Evolutionary conservation across 2,888 invertebrate species (phyloP).

Genomic region (Chaitophorus viminalis): DNA sequence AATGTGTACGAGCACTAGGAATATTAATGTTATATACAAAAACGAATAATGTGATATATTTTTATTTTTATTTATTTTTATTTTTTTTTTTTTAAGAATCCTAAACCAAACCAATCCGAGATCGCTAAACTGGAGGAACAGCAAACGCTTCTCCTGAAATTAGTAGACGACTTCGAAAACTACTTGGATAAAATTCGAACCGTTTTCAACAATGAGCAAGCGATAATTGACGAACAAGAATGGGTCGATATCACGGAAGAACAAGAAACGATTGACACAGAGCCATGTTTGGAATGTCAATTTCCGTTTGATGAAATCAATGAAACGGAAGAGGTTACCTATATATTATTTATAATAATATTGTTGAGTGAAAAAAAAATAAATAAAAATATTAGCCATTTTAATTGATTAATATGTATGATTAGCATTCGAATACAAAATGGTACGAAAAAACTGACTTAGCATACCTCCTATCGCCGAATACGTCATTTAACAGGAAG

Average conservation of each 20-base stretch:
- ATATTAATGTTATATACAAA: no score
- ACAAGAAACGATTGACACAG: neutral
- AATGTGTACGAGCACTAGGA: no score
- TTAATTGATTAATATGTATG: no score
- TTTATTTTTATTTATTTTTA: no score
- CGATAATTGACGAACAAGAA: neutral
- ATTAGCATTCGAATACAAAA: neutral
- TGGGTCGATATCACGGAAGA: neutral
- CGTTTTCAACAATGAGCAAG: neutral
- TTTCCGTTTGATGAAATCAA: neutral
- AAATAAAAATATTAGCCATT: no score
- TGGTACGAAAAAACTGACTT: slow-evolving; percentile 40
- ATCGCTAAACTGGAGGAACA: neutral
- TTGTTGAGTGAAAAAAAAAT: no score
- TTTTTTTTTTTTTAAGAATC: slow-evolving; percentile 25
- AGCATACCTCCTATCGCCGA: slow-evolving; percentile 22
- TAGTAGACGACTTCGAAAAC: slow-evolving; percentile 38
- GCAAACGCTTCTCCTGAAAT: neutral
- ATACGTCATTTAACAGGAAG: slow-evolving; percentile 12
- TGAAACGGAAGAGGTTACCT: neutral
- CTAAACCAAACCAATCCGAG: neutral
- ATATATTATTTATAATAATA: no score
- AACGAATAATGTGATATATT: no score
- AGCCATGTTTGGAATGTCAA: neutral
- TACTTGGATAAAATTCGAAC: slow-evolving; percentile 11